A percentile compares a stretch with the other conserved stretches of the same genome.
Conservation (phyloP, 2,797 vertebrate species). For the Microchirus variegatus region DNA sequence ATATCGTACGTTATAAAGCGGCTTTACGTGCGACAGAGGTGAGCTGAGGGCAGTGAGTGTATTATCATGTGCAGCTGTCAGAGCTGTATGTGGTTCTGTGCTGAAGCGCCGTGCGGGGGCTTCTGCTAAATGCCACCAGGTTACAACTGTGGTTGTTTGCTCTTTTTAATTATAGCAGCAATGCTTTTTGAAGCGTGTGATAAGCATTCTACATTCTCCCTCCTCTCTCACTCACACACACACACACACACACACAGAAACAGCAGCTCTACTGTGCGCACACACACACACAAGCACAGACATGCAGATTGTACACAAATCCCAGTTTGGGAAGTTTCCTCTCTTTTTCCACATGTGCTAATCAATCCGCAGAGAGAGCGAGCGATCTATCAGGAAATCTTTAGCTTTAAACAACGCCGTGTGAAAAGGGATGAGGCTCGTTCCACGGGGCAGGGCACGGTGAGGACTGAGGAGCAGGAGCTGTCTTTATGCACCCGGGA, state of each 20-base stretch:
- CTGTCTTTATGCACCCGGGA: conserved; percentile 80
- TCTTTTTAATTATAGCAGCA: conserved; percentile 59
- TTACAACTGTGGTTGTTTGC: conserved; percentile 71
- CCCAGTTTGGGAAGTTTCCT: conserved; percentile 67
- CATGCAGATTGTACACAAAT: conserved; percentile 41
- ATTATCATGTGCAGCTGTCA: conserved; percentile 75
- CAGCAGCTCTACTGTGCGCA: conserved; percentile 1
- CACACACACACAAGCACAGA: conserved; percentile 25
- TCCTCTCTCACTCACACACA: no score
- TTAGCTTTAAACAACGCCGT: conserved; percentile 80
- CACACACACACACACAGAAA: conserved; percentile 23
- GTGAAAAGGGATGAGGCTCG: conserved; percentile 79
- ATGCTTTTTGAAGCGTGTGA: conserved; percentile 71
- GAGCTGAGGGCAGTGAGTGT: conserved; percentile 53
- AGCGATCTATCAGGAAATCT: conserved; percentile 88
- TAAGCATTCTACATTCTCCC: conserved; percentile 62
- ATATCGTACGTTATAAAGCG: conserved; percentile 44
- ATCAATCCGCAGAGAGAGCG: conserved; percentile 85
- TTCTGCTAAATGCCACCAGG: conserved; percentile 67
- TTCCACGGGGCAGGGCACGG: conserved; percentile 75
- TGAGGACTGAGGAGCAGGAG: conserved; percentile 81
- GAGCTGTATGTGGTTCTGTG: conserved; percentile 63
- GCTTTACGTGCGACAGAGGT: conserved; percentile 58
- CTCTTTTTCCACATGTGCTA: conserved; percentile 76
- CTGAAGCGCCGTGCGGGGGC: conserved; percentile 43